phyloP scores from a whole-genome alignment of 1,140 invertebrate genomes.

The Papilio polyxenes region DNA sequence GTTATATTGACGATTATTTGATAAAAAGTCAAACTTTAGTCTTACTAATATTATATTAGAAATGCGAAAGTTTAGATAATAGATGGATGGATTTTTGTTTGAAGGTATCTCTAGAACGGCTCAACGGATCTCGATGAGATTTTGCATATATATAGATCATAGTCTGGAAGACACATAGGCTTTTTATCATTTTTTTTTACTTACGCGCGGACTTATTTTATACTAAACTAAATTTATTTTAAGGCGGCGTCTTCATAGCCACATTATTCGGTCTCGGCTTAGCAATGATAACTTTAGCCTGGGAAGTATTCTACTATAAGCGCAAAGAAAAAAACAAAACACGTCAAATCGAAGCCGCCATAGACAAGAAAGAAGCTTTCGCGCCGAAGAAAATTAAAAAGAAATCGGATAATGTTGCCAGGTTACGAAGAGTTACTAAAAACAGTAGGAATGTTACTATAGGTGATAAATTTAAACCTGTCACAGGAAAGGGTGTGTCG shows the following conservation, averaged over 20 bases:
- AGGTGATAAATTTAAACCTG: slow-evolving; percentile 73
- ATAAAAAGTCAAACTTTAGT: too few relatives aligned
- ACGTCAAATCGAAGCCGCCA: slow-evolving; percentile 53
- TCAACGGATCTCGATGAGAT: too few relatives aligned
- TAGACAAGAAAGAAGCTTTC: slow-evolving; percentile 62
- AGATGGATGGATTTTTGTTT: too few relatives aligned
- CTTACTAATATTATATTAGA: too few relatives aligned
- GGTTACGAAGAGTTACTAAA: slow-evolving; percentile 53
- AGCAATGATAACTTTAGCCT: slow-evolving; percentile 90
- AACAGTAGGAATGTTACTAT: slow-evolving; percentile 65
- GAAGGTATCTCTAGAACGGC: too few relatives aligned
- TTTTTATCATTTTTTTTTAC: too few relatives aligned
- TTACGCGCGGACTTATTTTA: too few relatives aligned
- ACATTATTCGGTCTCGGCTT: slow-evolving; percentile 90
- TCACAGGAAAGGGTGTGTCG: slow-evolving; percentile 63
- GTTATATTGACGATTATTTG: too few relatives aligned
- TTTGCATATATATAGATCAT: too few relatives aligned
- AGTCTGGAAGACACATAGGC: too few relatives aligned
- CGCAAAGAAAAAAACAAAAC: slow-evolving; percentile 81
- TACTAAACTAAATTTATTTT: slow-evolving; percentile 30
- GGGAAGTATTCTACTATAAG: slow-evolving; percentile 90
- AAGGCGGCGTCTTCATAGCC: slow-evolving; percentile 94
- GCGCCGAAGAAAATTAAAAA: slow-evolving; percentile 68
- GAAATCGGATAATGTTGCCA: slow-evolving; percentile 68
- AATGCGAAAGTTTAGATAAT: too few relatives aligned